Conservation (phyloP, 2,888 invertebrate genomes). For the Drosophila austrosaltans region DNA sequence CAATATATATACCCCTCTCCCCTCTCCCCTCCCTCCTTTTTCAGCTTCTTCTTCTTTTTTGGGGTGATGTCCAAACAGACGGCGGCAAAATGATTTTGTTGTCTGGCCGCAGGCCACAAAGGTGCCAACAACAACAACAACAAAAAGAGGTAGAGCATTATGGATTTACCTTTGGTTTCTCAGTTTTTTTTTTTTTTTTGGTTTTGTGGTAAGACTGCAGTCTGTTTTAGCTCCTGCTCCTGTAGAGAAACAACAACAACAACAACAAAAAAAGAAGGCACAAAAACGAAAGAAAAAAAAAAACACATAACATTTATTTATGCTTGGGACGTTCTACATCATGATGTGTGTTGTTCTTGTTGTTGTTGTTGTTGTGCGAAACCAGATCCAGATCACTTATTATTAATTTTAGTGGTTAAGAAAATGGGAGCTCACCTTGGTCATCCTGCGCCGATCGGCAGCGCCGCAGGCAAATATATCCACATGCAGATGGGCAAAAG, state of each 20-base stretch:
- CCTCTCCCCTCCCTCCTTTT: background rate
- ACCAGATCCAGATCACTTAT: conserved; percentile 82
- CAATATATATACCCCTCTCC: background rate
- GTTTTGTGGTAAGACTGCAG: conserved; percentile 31
- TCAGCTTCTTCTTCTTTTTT: background rate
- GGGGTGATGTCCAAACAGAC: conserved; percentile 58
- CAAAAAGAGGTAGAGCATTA: conserved; percentile 67
- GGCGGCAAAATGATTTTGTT: conserved; percentile 82
- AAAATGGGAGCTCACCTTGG: conserved; percentile 68
- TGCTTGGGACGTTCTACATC: conserved; percentile 56
- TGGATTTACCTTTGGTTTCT: conserved; percentile 74
- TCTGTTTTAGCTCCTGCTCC: conserved; percentile 57
- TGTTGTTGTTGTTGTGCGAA: conserved; percentile 58
- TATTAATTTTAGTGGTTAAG: conserved; percentile 82
- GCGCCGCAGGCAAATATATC: conserved; percentile 70
- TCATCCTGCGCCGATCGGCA: conserved; percentile 58
- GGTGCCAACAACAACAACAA: conserved; percentile 80
- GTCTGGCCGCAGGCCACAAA: conserved; percentile 82
- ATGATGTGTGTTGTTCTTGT: conserved; percentile 2
- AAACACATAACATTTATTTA: conserved; percentile 79
- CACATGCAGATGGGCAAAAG: conserved; percentile 76
- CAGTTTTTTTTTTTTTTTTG: conserved; percentile 4
- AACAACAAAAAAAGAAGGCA: background rate
- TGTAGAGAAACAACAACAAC: conserved; percentile 51
- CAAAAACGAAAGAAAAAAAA: conserved; percentile 35